Conservation (phyloP, 2,113 vertebrate genomes). For the Herpailurus yagouaroundi region DNA sequence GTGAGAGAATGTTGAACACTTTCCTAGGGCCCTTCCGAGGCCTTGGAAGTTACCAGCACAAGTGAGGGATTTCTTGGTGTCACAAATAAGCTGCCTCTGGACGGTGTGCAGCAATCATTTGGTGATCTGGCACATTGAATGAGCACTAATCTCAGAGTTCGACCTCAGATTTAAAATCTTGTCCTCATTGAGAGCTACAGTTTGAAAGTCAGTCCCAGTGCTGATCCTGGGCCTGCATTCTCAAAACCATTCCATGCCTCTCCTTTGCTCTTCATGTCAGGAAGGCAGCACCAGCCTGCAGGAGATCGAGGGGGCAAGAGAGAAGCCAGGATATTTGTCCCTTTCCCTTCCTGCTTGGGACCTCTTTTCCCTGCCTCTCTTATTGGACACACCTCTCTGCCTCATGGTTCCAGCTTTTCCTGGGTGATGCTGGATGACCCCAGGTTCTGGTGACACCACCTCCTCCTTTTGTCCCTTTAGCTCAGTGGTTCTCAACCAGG, state of each 20-base stretch:
- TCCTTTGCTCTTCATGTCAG: not conserved
- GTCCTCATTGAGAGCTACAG: not conserved
- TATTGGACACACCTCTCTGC: not conserved
- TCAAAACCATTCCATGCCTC: not conserved
- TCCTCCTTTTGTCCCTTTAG: not conserved
- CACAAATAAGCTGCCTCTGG: not conserved
- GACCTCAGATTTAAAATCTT: not conserved
- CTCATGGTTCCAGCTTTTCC: not conserved
- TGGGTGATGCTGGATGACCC: not conserved
- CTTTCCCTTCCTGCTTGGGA: not conserved
- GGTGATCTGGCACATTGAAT: not conserved
- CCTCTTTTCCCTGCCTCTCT: not conserved
- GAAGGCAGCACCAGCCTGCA: not conserved
- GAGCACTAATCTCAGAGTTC: not conserved
- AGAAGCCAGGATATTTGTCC: not conserved
- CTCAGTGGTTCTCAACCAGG: not conserved
- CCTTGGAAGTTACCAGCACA: not conserved
- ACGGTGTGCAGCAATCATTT: not conserved
- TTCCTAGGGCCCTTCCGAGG: not conserved
- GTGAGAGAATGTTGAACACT: not conserved
- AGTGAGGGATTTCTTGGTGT: not conserved
- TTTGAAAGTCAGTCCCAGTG: not conserved
- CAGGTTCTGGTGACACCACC: not conserved
- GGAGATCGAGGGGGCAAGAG: not conserved
- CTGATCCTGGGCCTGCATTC: not conserved